phyloP scores from a whole-genome alignment of 2,888 invertebrate species.

The Oscheius sp. region DNA sequence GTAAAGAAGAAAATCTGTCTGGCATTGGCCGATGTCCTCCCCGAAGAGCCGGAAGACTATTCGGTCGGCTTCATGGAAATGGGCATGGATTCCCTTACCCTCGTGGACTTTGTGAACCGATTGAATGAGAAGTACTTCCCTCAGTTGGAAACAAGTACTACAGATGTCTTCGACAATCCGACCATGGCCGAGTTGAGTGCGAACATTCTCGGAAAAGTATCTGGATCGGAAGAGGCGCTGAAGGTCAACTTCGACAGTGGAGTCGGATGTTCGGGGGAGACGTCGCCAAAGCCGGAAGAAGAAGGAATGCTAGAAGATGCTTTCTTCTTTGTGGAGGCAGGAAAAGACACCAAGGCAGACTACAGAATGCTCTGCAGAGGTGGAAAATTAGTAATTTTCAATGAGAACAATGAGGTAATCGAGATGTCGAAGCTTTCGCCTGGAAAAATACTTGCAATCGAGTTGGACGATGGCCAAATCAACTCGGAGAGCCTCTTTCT shows the following conservation, averaged over 20 bases:
- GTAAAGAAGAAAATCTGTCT: background rate
- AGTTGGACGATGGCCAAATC: background rate
- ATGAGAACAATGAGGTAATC: background rate
- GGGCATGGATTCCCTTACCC: slow-evolving; percentile 64
- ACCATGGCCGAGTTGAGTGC: slow-evolving; percentile 37
- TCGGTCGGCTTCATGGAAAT: slow-evolving; percentile 61
- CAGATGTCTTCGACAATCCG: slow-evolving; percentile 52
- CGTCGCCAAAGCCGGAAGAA: slow-evolving; percentile 6
- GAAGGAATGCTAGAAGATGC: background rate
- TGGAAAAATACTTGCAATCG: background rate
- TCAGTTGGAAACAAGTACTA: slow-evolving; percentile 43
- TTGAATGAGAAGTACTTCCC: slow-evolving; percentile 52
- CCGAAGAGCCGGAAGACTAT: slow-evolving; percentile 21
- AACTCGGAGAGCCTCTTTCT: slow-evolving; percentile 3
- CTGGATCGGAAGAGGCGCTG: background rate
- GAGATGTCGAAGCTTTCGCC: background rate
- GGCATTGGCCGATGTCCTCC: slow-evolving; percentile 28
- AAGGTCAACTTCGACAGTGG: background rate
- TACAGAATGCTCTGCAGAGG: slow-evolving; percentile 1
- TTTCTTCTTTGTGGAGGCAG: slow-evolving; percentile 34
- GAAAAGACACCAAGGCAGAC: slow-evolving; percentile 27
- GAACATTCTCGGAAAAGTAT: background rate
- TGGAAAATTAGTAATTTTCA: slow-evolving; percentile 4
- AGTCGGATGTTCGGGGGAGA: slow-evolving; percentile 6
- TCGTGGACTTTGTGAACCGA: slow-evolving; percentile 63